These are phyloP conservation scores for Dermolepida albohirtum DNA, from an alignment of 2,888 invertebrate species.

Conservation along the genomic window DNA sequence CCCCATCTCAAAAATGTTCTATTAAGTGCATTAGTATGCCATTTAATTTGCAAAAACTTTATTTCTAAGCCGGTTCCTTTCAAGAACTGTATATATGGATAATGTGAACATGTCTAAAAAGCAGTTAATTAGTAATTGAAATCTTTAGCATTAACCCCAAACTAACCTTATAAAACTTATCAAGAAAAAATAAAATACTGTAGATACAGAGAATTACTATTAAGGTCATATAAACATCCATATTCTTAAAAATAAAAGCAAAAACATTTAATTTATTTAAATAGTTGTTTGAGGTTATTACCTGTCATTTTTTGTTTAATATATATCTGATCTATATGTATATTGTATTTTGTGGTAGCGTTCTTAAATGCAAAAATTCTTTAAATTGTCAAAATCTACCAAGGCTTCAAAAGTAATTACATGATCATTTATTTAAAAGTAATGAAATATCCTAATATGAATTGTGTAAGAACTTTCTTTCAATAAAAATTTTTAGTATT, in stretches of 20 bases:
- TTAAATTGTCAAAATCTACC: too few relatives aligned
- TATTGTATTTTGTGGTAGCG: not conserved
- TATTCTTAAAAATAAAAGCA: conserved; percentile 55
- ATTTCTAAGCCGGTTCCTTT: conserved; percentile 82
- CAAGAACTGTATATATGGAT: conserved; percentile 82
- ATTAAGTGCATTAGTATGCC: conserved; percentile 85
- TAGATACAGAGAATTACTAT: conserved; percentile 74
- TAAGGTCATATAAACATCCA: conserved; percentile 76
- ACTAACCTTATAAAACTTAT: conserved; percentile 84
- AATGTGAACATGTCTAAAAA: conserved; percentile 84
- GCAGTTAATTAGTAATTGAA: conserved; percentile 16
- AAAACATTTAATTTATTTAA: conserved; percentile 1
- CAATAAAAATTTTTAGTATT: too few relatives aligned
- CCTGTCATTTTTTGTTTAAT: conserved; percentile 19
- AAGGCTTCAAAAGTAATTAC: too few relatives aligned
- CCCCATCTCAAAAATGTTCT: conserved; percentile 81
- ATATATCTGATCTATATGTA: too few relatives aligned
- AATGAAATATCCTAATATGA: too few relatives aligned
- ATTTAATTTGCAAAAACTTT: conserved; percentile 77
- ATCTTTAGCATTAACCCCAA: conserved; percentile 31
- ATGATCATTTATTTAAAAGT: too few relatives aligned
- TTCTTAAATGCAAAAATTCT: too few relatives aligned
- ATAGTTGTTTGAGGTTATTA: conserved; percentile 9
- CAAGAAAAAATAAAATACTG: conserved; percentile 80
- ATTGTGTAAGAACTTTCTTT: too few relatives aligned